These are phyloP conservation scores for Cynopterus brachyotis DNA, from an alignment of 2,113 vertebrate species.

Conservation along the genomic window DNA sequence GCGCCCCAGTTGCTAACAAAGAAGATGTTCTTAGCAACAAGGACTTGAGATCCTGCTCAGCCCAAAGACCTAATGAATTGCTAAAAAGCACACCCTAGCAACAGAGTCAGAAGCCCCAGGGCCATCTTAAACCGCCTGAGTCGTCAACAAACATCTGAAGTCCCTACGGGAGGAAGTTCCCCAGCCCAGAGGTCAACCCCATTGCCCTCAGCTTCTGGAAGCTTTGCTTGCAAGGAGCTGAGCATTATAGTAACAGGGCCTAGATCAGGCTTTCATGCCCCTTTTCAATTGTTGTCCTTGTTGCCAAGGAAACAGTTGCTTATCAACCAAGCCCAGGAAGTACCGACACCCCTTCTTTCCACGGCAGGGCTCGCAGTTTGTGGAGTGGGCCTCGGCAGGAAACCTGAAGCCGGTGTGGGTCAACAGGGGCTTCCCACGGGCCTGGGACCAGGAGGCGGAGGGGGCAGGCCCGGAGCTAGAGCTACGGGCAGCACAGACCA, in stretches of 20 bases:
- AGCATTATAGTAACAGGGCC: not conserved
- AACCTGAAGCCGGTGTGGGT: conserved; percentile 90
- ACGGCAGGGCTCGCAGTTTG: conserved; percentile 89
- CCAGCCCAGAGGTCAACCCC: not conserved
- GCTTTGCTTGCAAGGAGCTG: not conserved
- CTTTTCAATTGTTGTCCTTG: not conserved
- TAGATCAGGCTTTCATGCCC: not conserved
- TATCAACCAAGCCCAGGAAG: too few species aligned
- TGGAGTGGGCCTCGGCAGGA: conserved; percentile 87
- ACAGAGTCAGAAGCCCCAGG: not conserved
- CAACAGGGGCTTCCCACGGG: conserved; percentile 70
- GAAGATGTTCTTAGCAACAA: not conserved
- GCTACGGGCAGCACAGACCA: conserved; percentile 88
- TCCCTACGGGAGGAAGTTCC: not conserved
- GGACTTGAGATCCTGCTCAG: not conserved
- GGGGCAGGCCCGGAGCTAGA: conserved; percentile 83
- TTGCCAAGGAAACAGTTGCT: conserved; percentile 34
- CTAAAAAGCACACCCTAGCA: conserved; percentile 10
- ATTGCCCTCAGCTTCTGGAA: not conserved
- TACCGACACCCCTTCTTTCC: not conserved
- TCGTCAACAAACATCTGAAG: not conserved
- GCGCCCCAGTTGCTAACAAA: not conserved
- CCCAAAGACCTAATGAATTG: not conserved
- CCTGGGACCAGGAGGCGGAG: conserved; percentile 62
- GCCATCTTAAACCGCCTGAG: not conserved